phyloP scores from a whole-genome alignment of 2,113 vertebrate genomes.

The Pygoscelis adeliae region DNA sequence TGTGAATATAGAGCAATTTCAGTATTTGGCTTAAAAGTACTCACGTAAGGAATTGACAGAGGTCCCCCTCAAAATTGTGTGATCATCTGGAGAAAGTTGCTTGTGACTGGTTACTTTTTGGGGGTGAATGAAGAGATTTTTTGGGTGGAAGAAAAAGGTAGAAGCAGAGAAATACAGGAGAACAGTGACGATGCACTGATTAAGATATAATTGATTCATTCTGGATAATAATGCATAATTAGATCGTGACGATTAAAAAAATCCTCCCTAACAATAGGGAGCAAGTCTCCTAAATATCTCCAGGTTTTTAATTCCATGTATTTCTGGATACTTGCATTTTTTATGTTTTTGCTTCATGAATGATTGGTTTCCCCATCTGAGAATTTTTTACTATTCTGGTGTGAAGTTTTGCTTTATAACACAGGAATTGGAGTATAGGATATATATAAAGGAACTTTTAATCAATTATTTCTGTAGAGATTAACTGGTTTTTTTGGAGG shows the following conservation, averaged over 20 bases:
- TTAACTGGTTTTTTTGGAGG: not conserved
- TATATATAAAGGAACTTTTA: not conserved
- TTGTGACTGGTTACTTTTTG: not conserved
- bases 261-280: not conserved
- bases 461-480: not conserved
- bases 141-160: not conserved
- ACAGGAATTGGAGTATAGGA: not conserved
- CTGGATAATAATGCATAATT: not conserved
- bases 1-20: not conserved
- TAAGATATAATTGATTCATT: not conserved
- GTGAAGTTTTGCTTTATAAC: not conserved
- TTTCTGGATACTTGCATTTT: not conserved
- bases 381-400: not conserved
- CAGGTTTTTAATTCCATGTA: not conserved
- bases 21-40: not conserved
- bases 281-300: not conserved
- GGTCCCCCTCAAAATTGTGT: not conserved
- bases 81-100: not conserved
- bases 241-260: not conserved
- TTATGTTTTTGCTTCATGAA: not conserved
- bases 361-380: not conserved
- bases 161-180: not conserved
- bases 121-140: not conserved
- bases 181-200: not conserved
- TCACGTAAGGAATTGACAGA: not conserved